These are phyloP conservation scores for Nannobrachium achirus DNA, from an alignment of 2,113 vertebrate genomes.

Conservation along the genomic window DNA sequence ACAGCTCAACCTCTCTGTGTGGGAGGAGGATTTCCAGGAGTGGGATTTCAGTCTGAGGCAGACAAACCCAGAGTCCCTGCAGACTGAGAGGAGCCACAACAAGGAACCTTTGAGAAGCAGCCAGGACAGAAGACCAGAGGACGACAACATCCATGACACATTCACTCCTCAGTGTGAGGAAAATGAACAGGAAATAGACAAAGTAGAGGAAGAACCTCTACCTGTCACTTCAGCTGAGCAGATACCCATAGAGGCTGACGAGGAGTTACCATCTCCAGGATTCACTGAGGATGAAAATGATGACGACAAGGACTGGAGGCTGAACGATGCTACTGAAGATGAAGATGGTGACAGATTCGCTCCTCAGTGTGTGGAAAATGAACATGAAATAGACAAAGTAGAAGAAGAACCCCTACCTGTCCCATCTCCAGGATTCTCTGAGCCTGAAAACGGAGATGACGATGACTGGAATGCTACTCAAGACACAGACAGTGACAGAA, in stretches of 20 bases:
- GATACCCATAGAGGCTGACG: neutral
- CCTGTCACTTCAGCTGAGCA: constrained; percentile 37
- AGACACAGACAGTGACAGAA: constrained; percentile 22
- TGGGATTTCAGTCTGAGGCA: too few species aligned
- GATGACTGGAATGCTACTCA: constrained; percentile 32
- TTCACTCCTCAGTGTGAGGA: constrained; percentile 7
- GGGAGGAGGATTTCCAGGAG: too few species aligned
- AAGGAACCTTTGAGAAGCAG: too few species aligned
- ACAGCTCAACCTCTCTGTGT: too few species aligned
- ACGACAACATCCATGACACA: too few species aligned
- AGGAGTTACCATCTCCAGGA: neutral
- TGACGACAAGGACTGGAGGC: constrained; percentile 40
- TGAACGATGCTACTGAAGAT: neutral
- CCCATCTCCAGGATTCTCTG: too few species aligned
- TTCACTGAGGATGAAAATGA: neutral
- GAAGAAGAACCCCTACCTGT: too few species aligned
- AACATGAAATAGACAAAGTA: too few species aligned
- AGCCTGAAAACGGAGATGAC: too few species aligned
- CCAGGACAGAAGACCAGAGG: constrained; percentile 5
- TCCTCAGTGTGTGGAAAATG: too few species aligned
- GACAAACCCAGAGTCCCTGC: too few species aligned
- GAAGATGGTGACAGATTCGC: constrained; percentile 27
- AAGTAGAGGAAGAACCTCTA: constrained; percentile 17
- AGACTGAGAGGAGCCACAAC: too few species aligned
- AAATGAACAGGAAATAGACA: neutral